Evolutionary conservation across 2,113 vertebrate genomes (phyloP), one percentile per base, ranked within the genome.

Genomic region (Steatornis caripensis): DNA sequence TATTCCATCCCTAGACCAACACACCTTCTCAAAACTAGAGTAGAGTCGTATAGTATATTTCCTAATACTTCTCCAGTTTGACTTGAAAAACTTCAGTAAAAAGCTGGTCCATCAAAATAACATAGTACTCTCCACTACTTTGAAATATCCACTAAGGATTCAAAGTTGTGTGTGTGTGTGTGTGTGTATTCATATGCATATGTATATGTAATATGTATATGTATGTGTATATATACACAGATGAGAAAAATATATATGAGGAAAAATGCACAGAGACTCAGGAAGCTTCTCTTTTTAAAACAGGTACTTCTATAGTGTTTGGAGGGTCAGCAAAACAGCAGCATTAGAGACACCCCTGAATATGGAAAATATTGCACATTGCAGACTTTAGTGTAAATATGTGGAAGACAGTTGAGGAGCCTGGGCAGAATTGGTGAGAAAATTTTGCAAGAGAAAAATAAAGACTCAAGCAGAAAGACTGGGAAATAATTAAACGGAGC

Each of bases 401-500:
- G 10, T 54, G 20, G 5, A 24, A 89, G 27, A 46, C 1, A n/a
- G 39, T 6, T 68, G 69, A 84, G 69, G 5, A 41, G 2, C 29
- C 10, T 62, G 41, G 27, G 23, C 6, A 68, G 34, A 54, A 84
- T 12, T 6, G 2, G 15, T 53, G 22, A 75, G 29, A 86, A 76
- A 88, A 49, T 36, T 62, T 80, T 60, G 22, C 12, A 51, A 48
- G 13, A 65, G 2, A 29, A n/a, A 91, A 93, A 62, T 75, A 82
- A 78, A 60, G 39, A 89, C 43, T 60, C 58, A 41, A 65, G 51
- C 21, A 81, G 70, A 90, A 88, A 88, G 49, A 57, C 48, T 61
- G 13, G n/a, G 17, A 94, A 96, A 93, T 92, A 95, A 93, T 93
- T 93, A 87, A 92, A 96, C 84, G 24, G 5, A 77, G 32, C 17